Evolutionary conservation across 2,888 invertebrate species (phyloP).

Genomic region (Plemyria rubiginata): DNA sequence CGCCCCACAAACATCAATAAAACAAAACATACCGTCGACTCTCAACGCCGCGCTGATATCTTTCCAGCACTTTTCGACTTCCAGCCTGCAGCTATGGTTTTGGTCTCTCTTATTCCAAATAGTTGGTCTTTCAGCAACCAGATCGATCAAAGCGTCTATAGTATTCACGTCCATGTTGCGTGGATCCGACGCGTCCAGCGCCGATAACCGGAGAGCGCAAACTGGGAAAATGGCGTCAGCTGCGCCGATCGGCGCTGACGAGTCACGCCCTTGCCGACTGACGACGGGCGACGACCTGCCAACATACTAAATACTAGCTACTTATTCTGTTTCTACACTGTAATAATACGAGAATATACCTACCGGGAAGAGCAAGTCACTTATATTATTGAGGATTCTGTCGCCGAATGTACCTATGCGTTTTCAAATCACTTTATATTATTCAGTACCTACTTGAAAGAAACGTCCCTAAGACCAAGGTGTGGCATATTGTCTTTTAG

Average conservation of each 20-base stretch:
- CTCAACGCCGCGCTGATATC: conserved; percentile 26
- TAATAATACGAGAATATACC: background rate
- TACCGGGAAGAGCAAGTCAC: background rate
- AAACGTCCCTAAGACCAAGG: background rate
- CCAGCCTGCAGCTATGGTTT: conserved; percentile 19
- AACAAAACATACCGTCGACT: conserved; percentile 28
- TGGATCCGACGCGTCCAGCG: conserved; percentile 23
- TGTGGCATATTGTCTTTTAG: background rate
- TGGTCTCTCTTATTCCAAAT: conserved; percentile 26
- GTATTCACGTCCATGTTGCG: conserved; percentile 17
- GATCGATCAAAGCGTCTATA: conserved; percentile 19
- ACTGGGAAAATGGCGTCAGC: conserved; percentile 28
- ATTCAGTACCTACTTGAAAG: background rate
- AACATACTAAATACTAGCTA: background rate
- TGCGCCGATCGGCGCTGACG: conserved; percentile 30
- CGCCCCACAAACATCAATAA: conserved; percentile 22
- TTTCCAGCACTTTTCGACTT: conserved; percentile 27
- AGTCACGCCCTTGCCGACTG: conserved; percentile 21
- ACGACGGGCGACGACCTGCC: background rate
- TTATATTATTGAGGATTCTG: background rate
- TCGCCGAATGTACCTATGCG: background rate
- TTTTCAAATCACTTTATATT: background rate
- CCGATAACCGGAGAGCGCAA: conserved; percentile 22
- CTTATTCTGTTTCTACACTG: background rate
- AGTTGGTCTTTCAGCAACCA: conserved; percentile 25